Evolutionary conservation across 2,797 vertebrate genomes (phyloP).

Genomic region (Thaleichthys pacificus): DNA sequence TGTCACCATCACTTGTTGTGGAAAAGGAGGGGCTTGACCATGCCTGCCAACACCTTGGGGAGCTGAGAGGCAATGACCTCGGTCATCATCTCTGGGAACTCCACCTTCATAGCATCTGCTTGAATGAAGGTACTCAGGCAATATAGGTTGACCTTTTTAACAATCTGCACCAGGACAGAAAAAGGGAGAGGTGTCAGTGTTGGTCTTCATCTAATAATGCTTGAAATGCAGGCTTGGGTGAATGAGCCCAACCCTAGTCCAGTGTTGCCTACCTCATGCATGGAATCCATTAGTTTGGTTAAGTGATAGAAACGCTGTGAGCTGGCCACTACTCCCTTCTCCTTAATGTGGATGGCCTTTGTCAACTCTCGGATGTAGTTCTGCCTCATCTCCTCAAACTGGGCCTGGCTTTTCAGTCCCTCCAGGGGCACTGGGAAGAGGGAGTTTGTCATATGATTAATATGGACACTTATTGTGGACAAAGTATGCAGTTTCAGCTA

Average conservation of each 20-base stretch:
- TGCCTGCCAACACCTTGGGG: slow-evolving; percentile 96
- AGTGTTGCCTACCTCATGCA: slow-evolving; percentile 82
- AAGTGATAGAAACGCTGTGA: slow-evolving; percentile 96
- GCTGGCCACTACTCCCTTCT: slow-evolving; percentile 86
- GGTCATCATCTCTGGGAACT: slow-evolving; percentile 99
- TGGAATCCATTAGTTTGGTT: slow-evolving; percentile 93
- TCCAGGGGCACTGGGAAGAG: slow-evolving; percentile 87
- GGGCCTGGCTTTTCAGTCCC: slow-evolving; percentile 90
- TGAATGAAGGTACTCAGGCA: slow-evolving; percentile 97
- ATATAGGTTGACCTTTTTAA: slow-evolving; percentile 96
- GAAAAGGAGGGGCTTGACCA: slow-evolving; percentile 97
- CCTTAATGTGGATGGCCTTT: slow-evolving; percentile 87
- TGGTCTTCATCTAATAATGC: not conserved
- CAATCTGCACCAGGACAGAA: slow-evolving; percentile 79
- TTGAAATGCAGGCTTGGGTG: not conserved
- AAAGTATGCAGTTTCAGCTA: not conserved
- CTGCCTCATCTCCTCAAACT: slow-evolving; percentile 96
- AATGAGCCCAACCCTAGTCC: not conserved
- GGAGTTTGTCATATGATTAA: not conserved
- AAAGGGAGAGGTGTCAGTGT: slow-evolving; percentile 25
- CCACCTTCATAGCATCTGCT: slow-evolving; percentile 91
- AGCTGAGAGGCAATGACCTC: slow-evolving; percentile 97
- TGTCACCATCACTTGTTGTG: slow-evolving; percentile 86
- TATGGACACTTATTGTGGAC: not conserved
- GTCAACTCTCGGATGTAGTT: slow-evolving; percentile 93